These are phyloP conservation scores for Eugnorisma glareosa DNA, from an alignment of 2,888 invertebrate species.

Conservation along the genomic window DNA sequence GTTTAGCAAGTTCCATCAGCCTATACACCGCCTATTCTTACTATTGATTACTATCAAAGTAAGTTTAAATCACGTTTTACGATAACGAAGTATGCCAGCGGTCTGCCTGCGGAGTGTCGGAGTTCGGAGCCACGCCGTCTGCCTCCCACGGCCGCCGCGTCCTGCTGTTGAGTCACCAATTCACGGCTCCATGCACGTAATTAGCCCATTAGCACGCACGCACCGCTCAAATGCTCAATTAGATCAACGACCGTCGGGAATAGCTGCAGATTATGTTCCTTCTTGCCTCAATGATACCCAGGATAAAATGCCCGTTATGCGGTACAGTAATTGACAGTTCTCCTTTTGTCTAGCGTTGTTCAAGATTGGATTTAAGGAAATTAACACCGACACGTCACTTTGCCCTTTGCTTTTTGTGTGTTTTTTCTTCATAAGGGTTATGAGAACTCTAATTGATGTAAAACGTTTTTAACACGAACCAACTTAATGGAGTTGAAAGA, in stretches of 20 bases:
- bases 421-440: conserved; percentile 46
- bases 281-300: conserved; percentile 78
- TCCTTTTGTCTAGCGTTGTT: conserved; percentile 68
- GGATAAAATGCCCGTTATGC: conserved; percentile 73
- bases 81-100: conserved; percentile 74
- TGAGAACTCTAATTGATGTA: conserved; percentile 50
- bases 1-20: conserved; percentile 13
- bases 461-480: conserved; percentile 45
- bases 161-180: conserved; percentile 89
- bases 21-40: conserved; percentile 41
- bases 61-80: conserved; percentile 69
- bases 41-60: conserved; percentile 61
- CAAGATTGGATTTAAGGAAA: conserved; percentile 62
- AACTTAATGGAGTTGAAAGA: conserved; percentile 30
- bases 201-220: conserved; percentile 90
- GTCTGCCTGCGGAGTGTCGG: conserved; percentile 82
- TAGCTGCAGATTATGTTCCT: conserved; percentile 84
- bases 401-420: conserved; percentile 50
- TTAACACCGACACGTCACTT: conserved; percentile 58
- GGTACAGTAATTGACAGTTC: conserved; percentile 76
- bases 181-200: conserved; percentile 86
- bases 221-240: conserved; percentile 90
- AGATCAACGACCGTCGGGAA: conserved; percentile 87
- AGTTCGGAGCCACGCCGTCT: conserved; percentile 86
- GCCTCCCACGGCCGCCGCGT: conserved; percentile 87